Base-by-base conservation (phyloP, 2,113 vertebrate species). In the Edolisoma coerulescens region DNA sequence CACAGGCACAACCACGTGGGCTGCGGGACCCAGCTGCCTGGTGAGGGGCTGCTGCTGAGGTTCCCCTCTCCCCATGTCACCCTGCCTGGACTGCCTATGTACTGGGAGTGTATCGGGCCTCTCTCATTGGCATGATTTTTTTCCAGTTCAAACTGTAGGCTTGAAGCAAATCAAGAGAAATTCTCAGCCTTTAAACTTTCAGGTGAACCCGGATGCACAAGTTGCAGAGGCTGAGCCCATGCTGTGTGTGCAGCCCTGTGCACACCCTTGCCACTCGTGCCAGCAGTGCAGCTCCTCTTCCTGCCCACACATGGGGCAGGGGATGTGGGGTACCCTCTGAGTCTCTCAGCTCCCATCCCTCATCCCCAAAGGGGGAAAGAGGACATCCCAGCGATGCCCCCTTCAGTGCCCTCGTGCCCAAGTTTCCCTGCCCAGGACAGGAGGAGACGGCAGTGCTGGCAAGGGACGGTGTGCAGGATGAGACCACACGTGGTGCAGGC, bases 241-340 rank as follows among this genome's bases (percentile, higher is more conserved):
- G 41, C 50, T 37, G 14, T 1, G 1, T 3, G 9, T 8, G 13
- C 74, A 52, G 60, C 9, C 24, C 64, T 32, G n/a, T 28, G 4
- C 11, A 33, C 4, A 6, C 1, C 22, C 0, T 0, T 13, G 23
- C 7, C 6, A 3, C 12, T 12, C 4, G 9, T 24, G 44, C 33
- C 49, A 26, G 44, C 1, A 3, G 30, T 4, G 10, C 39, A 26
- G 23, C 52, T 67, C 21, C 33, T 45, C 33, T 52, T 7, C 11
- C 33, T 39, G 37, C 45, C 19, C 24, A 4, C 52, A 23, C 3
- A 1, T 0, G 3, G 13, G 44, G 17, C 24, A 79, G 52, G 16
- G 30, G 4, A 28, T 26, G 9, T 0, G 3, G 20, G 21, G 6
- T 7, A 6, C n/a, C 71, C 10, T 18, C 35, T 4, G 4, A 6